These are phyloP conservation scores for Lasiurus borealis DNA, from an alignment of 2,113 vertebrate species.

Conservation along the genomic window DNA sequence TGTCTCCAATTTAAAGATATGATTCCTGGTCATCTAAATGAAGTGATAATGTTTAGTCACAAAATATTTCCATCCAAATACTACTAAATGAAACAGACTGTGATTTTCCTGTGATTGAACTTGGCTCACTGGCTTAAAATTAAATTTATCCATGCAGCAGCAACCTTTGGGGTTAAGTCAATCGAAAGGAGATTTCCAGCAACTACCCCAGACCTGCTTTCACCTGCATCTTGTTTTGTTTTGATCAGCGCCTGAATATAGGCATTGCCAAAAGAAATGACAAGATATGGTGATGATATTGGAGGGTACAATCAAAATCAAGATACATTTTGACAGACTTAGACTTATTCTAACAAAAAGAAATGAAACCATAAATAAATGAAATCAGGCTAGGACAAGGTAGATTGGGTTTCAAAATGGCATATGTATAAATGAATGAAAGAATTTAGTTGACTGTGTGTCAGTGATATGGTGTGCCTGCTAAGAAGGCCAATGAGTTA, in stretches of 20 bases:
- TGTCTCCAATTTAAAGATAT: slow-evolving; percentile 10
- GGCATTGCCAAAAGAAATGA: neutral
- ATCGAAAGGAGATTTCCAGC: neutral
- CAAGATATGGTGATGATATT: neutral
- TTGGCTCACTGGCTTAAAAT: slow-evolving; percentile 24
- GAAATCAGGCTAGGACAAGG: neutral
- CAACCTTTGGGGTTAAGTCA: slow-evolving; percentile 31
- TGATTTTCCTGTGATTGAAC: slow-evolving; percentile 44
- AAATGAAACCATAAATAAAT: slow-evolving; percentile 6
- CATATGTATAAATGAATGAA: neutral
- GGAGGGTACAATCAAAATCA: neutral
- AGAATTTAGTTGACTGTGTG: neutral
- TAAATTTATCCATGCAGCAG: neutral
- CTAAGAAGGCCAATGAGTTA: neutral
- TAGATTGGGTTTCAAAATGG: neutral
- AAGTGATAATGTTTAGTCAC: neutral
- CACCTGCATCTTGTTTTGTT: slow-evolving; percentile 34
- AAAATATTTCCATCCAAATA: slow-evolving; percentile 20
- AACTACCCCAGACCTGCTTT: neutral
- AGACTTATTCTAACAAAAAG: neutral
- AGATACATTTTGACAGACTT: neutral
- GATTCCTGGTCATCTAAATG: slow-evolving; percentile 37
- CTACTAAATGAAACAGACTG: neutral
- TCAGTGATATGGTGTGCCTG: neutral
- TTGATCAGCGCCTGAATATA: neutral